Evolutionary conservation across 2,888 invertebrate species (phyloP), one percentile per base, ranked within the genome.

Genomic region (Tetragonula carbonaria): DNA sequence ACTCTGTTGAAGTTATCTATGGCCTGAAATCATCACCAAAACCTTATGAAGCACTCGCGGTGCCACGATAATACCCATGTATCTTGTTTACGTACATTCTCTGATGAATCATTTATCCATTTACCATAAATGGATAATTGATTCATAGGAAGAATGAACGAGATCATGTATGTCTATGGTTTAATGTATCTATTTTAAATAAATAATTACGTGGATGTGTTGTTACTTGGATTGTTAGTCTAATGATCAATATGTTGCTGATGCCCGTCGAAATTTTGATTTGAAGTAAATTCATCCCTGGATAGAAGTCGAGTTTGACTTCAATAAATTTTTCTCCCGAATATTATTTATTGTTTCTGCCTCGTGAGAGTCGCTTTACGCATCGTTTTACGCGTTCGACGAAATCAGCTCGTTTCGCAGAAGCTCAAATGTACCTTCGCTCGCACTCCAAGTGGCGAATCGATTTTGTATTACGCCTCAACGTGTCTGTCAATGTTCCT

Each of bases 21-120:
- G 97, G 97, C 23, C 95, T 97, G 14, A 95, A 95, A 6, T 90
- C 96, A 2, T 94, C 95, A 1, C 96, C 96, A 0, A 95, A 96
- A 86, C 95, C 95, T 1, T 96, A 96, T 91, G 94, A 95, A 83
- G 93, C 95, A 38, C 89, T 94, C 38, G 94, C 96, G 38, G 91
- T 90, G n/a, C 91, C 92, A 14, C 90, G 92, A 86, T 79, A 80
- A 78, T 71, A 53, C 14, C 1, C 6, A 18, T 62, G 18, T 3
- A n/a, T 11, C 23, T 38, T 4, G 1, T 23, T 23, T 18, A 28
- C n/a, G 21, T 16, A 57, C 4, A 66, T 65, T 23, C 2, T 28
- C 28, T 50, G 5, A 2, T 23, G 50, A 28, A 51, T 13, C 21
- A 38, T 23, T 33, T 13, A 18, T 1, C 28, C 28, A 28, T 28